A percentile compares a stretch with the other conserved stretches of the same genome.
Conservation (phyloP, 2,888 invertebrate genomes). For the Xanthia togata region DNA sequence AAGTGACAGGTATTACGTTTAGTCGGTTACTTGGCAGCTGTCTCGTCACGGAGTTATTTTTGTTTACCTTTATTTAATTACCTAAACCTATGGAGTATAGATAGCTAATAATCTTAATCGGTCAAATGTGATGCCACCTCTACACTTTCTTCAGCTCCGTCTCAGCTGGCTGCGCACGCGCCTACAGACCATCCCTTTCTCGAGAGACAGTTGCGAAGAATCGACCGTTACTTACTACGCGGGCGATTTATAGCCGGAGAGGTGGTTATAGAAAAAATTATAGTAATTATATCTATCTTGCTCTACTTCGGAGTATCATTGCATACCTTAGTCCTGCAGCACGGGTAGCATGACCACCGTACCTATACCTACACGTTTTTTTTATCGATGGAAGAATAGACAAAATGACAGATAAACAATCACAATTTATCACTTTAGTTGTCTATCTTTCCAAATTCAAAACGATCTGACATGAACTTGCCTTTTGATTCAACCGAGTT, state of each 20-base stretch:
- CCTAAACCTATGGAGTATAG: background rate
- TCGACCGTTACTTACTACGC: conserved; percentile 71
- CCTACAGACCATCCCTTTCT: conserved; percentile 76
- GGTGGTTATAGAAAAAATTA: conserved; percentile 21
- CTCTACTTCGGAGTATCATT: background rate
- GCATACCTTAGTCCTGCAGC: background rate
- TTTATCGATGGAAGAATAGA: too few relatives aligned
- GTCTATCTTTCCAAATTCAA: background rate
- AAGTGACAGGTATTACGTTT: too few relatives aligned
- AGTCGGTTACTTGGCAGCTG: too few relatives aligned
- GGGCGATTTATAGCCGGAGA: conserved; percentile 55
- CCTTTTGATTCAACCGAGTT: too few relatives aligned
- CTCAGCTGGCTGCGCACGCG: conserved; percentile 78
- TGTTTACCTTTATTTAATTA: too few relatives aligned
- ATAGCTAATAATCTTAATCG: background rate
- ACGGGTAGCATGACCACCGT: too few relatives aligned
- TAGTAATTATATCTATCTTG: conserved; percentile 6
- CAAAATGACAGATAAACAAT: too few relatives aligned
- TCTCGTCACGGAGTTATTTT: too few relatives aligned
- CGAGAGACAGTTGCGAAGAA: conserved; percentile 76
- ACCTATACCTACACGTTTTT: too few relatives aligned
- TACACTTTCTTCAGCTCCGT: conserved; percentile 41
- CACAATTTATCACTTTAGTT: too few relatives aligned
- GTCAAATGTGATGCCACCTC: conserved; percentile 14
- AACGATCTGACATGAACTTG: background rate